Evolutionary conservation across 2,797 vertebrate genomes (phyloP), one percentile per base, ranked within the genome.

Genomic region (Hypotaenidia okinawae): DNA sequence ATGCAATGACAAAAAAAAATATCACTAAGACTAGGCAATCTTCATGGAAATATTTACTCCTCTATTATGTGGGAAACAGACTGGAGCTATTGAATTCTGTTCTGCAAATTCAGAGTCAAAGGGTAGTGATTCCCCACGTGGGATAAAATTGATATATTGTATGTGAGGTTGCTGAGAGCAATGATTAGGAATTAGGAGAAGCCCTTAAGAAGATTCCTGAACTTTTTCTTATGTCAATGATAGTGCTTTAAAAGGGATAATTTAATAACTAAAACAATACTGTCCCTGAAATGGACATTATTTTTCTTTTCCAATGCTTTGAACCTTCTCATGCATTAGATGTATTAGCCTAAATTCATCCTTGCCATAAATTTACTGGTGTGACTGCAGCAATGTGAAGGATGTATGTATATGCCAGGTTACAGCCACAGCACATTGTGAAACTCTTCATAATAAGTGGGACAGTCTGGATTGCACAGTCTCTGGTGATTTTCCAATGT

Each of bases 11-110:
- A 94, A 94, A 95, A 94, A 95, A 45, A 94, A 70, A 17, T 66
- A 93, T 94, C 74, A 37, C 69, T 83, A 41, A 75, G 74, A 52
- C 79, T 79, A 94, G 93, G 84, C 91, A 94, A 43, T 27, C 64
- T 77, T 77, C 59, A n/a, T 89, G 95, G 94, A 96, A 95, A 96
- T 88, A 90, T 79, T 97, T 96, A 93, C 84, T 87, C 84, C 85
- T 87, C 73, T 87, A 63, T 91, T 79, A 64, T 81, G 77, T 84
- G 89, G 47, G 93, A 89, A 90, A 75, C 59, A 91, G 80, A 67
- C 68, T 41, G 30, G 14, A 73, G 87, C 41, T 87, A 70, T 90
- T 90, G 64, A 86, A 63, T 63, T 84, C 45, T 69, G 30, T 79
- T 85, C 87, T 86, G 28, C 67, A 73, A 87, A 88, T 83, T 89